Conservation (phyloP, 2,113 vertebrate species). For the Microcebus murinus region DNA sequence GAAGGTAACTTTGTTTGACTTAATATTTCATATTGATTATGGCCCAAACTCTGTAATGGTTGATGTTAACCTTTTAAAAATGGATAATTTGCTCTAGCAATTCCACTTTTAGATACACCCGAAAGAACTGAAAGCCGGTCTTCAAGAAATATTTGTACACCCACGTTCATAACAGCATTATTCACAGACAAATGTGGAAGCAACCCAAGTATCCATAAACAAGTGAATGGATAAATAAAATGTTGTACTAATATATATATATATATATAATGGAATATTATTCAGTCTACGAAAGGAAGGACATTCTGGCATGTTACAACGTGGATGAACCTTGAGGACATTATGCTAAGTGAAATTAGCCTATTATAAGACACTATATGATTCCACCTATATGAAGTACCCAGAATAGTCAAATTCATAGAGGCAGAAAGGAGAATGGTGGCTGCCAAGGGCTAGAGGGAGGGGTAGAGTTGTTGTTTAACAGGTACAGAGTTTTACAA, state of each 20-base stretch:
- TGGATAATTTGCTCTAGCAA: background rate
- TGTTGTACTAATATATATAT: background rate
- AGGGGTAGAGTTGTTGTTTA: background rate
- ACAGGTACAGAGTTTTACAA: background rate
- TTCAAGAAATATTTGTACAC: background rate
- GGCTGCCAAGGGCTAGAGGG: background rate
- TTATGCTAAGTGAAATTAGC: background rate
- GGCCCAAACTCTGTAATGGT: background rate
- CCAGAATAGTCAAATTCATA: background rate
- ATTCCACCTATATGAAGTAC: background rate
- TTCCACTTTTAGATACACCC: background rate
- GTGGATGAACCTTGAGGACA: background rate
- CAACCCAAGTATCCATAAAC: no score
- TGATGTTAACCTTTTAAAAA: slow-evolving; percentile 13
- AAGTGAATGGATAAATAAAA: background rate
- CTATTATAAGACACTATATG: background rate
- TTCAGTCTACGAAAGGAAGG: background rate
- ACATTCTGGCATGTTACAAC: background rate
- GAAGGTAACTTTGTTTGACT: background rate
- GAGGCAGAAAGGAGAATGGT: background rate
- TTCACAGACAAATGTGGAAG: no score
- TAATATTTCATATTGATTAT: background rate
- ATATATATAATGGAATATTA: background rate
- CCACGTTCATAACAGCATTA: no score
- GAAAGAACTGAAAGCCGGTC: background rate